Evolutionary conservation across 2,797 vertebrate genomes (phyloP), one percentile per base, ranked within the genome.

Genomic region (Capromys pilorides): DNA sequence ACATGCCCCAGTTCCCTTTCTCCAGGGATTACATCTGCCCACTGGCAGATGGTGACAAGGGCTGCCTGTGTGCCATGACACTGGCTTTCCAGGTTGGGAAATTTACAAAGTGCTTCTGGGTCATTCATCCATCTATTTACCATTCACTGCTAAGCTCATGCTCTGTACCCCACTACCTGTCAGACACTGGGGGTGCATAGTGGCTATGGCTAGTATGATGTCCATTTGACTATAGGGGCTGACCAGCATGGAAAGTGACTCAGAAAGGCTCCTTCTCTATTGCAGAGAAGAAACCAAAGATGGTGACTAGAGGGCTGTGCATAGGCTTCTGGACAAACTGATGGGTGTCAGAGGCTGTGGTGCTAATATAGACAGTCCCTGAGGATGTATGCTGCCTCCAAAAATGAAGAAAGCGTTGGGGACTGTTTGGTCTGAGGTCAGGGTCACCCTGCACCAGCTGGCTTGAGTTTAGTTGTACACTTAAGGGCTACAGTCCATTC

Each of bases 111-210:
- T 19, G 11, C 45, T 3, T 39, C 41, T 31, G 84, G 57, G 2
- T 64, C 21, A 6, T 14, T 73, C 33, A 7, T 9, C 41, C 5
- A 12, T 16, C 33, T 26, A 14, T 57, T 69, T 54, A 19, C 0
- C 0, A 9, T 45, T 8, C 28, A 21, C 19, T 57, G 13, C n/a
- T 28, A 6, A 45, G 39, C 8, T 4, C 51, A 69, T 14, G 1
- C 13, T 5, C 21, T 22, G 57, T 2, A 41, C n/a, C 75, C 69
- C 18, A 1, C 1, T n/a, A 6, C 28, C 77, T 69, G 19, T 54
- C 19, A 57, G 62, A n/a, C 1, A 0, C 57, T 54, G 19, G 51
- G 67, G 19, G 0, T 0, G 6, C 41, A 8, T 36, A 51, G 26
- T 31, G 6, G 21, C 62, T 90, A n/a, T 18, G 5, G 41, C 36